Conservation (phyloP, 2,797 vertebrate species). For the Ptychadena robeensis region DNA sequence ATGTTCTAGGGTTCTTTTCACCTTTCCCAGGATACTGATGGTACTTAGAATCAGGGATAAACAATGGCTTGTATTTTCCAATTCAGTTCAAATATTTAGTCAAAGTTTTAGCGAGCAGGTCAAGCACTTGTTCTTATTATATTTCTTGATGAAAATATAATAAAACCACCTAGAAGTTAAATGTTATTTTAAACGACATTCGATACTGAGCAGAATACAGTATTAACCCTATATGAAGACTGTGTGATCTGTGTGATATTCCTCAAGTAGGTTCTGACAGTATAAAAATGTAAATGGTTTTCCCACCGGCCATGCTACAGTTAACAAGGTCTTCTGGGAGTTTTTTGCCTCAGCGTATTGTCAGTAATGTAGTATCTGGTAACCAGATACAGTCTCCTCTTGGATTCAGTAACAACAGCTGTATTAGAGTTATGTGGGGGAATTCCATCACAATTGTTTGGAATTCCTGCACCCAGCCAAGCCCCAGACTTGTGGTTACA, state of each 20-base stretch:
- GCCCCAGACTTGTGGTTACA: not conserved
- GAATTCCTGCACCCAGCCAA: constrained; percentile 12
- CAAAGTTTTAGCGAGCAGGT: too few relatives aligned
- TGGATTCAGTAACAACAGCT: constrained; percentile 30
- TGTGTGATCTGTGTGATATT: not conserved
- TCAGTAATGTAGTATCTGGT: constrained; percentile 14
- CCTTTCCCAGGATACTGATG: too few relatives aligned
- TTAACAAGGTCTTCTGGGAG: constrained; percentile 17
- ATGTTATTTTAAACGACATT: too few relatives aligned
- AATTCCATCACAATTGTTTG: constrained; percentile 25
- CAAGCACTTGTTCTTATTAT: too few relatives aligned
- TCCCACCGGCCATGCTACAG: constrained; percentile 16
- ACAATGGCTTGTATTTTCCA: too few relatives aligned
- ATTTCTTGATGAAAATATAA: too few relatives aligned
- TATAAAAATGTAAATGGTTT: constrained; percentile 19
- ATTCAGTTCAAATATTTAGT: too few relatives aligned
- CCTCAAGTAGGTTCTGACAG: too few relatives aligned
- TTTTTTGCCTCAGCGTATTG: not conserved
- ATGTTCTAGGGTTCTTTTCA: too few relatives aligned
- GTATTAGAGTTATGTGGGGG: constrained; percentile 24
- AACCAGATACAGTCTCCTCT: constrained; percentile 7
- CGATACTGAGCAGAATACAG: not conserved
- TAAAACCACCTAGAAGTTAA: too few relatives aligned
- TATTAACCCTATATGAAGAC: not conserved
- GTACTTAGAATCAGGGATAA: too few relatives aligned